Base-by-base conservation (phyloP, 2,888 invertebrate species). In the Oasisia sp. region DNA sequence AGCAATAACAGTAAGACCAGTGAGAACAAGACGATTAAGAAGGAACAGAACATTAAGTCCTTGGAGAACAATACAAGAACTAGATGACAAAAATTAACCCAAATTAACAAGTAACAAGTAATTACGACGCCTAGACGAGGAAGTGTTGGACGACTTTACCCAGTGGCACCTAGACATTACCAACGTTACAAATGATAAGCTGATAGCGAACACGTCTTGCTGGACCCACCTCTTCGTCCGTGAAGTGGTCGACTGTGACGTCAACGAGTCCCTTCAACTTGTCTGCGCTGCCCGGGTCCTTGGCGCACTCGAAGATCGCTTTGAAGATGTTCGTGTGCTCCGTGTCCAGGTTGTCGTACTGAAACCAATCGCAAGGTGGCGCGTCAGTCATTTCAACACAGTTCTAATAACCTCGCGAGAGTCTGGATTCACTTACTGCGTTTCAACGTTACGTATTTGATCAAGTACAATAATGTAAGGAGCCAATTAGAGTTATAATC, bases 261-360 rank as follows among this genome's bases (percentile, higher is more conserved):
- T 91, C 58, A 44, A 44, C 32, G 58, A 93, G 92, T 32, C 89
- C 58, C n/a, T 93, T 56, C 45, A 93, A 74, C 32, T 56, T 92
- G 44, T 32, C 91, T 14, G 56, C 89, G 89, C 92, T 92, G 32
- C 89, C 90, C 27, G 90, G 91, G 38, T 91, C 58, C 32, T 92
- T 92, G 56, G 45, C 32, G 19, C 93, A n/a, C 45, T 91, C 92
- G 92, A 93, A 93, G 32, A 93, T 92, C 32, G 90, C 93, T 89
- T 92, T 89, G 92, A 93, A 93, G 32, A 93, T 92, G 44, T 91
- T 90, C 92, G 92, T 92, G 92, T 93, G 93, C n/a, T 93, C 92
- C 14, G 92, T 92, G 58, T 93, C 93, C 32, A 93, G 32, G 14
- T 44, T 32, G 32, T 92, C 93, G 45, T 93, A 93, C 93, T 93